Base-by-base conservation (phyloP, 1,140 invertebrate species). In the Globodera rostochiensis region DNA sequence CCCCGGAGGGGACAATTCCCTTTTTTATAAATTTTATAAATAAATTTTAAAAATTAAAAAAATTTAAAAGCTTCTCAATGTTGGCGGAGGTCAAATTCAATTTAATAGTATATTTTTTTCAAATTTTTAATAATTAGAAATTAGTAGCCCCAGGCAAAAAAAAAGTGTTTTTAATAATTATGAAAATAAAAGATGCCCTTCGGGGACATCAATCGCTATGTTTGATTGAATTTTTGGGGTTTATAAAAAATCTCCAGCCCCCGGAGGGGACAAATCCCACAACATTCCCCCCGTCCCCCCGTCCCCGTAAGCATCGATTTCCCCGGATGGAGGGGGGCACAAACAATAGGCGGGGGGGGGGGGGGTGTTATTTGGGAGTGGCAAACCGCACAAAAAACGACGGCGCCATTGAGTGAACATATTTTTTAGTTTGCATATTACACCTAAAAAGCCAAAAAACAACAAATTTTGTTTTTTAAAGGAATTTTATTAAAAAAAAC, bases 21-120 rank as follows among this genome's bases (percentile, higher is more conserved):
- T 53, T 9, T 53, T 53, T 15, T 53, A 15, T 53, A 11, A 53
- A 53, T 53, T 53, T 11, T 11, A 11, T 53, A 53, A 11, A 53
- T 53, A 15, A 53, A 11, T 53, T 53, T 53, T 11, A 11, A 11
- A 3, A 53, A 11, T 53, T 53, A 13, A 15, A 3, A 53, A 53
- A 11, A 53, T 53, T 53, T 53, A 53, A 53, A 53, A 11, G 6
- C 36, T 36, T 36, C 36, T 1, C 2, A 36, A 36, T 53, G 53
- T 9, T 8, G 53, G 53, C 2, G 53, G 53, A 15, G 53, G 15
- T 15, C 53, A 36, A 36, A 36, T 36, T 36, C 53, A 53, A 53
- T 83, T 82, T 21, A 47, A 80, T 74, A 45, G 6, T 71, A 74
- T 74, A 9, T 74, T 13, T 47, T 53, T 4, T 75, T 53, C 8